Conservation (phyloP, 2,888 invertebrate genomes). For the Mesorhabditis spiculigera region DNA sequence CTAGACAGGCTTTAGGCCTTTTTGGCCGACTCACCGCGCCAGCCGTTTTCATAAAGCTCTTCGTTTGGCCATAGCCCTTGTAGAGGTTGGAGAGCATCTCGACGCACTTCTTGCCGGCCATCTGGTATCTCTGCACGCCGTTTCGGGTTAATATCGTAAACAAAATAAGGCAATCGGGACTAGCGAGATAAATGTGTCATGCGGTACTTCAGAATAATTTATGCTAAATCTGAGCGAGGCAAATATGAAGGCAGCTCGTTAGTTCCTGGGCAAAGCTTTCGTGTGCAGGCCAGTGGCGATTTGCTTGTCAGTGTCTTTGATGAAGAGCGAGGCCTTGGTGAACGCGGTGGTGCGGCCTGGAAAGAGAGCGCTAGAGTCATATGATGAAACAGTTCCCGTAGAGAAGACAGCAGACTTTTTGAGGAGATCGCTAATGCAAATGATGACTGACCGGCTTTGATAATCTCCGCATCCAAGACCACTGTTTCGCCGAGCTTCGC, state of each 20-base stretch:
- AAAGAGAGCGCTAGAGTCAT: not conserved
- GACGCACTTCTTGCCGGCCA: slow-evolving; percentile 2
- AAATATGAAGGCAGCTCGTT: too few species aligned
- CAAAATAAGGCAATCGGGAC: too few species aligned
- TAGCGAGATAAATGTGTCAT: too few species aligned
- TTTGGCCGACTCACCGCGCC: not conserved
- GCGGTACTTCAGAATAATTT: too few species aligned
- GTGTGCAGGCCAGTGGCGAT: slow-evolving; percentile 81
- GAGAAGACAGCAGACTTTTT: not conserved
- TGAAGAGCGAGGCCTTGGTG: slow-evolving; percentile 70
- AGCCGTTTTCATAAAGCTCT: slow-evolving; percentile 1
- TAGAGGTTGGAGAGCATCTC: not conserved
- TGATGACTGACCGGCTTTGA: slow-evolving; percentile 70
- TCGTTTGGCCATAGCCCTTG: not conserved
- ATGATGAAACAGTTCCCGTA: not conserved
- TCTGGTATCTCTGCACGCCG: not conserved
- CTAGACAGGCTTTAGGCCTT: not conserved
- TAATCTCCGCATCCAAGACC: slow-evolving; percentile 74
- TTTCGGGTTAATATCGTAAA: too few species aligned
- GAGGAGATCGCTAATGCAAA: too few species aligned
- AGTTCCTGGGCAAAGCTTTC: slow-evolving; percentile 63
- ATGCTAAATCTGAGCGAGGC: too few species aligned
- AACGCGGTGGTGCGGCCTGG: slow-evolving; percentile 22
- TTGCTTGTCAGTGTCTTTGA: slow-evolving; percentile 72
- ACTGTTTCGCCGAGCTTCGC: slow-evolving; percentile 77